Conservation (phyloP, 2,113 vertebrate genomes). For the Cavia aperea region DNA sequence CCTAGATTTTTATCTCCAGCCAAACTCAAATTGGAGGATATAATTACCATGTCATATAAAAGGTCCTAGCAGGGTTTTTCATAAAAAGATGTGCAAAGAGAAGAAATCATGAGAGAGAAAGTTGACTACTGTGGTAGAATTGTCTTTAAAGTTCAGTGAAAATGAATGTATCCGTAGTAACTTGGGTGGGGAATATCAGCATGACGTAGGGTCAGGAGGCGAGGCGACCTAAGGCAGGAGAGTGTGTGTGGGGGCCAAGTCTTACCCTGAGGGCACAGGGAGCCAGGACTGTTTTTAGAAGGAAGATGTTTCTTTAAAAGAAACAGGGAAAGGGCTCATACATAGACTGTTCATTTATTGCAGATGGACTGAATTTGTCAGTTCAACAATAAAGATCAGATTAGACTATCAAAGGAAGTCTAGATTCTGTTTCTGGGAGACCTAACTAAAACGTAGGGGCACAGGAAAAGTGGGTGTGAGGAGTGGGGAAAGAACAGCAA, state of each 20-base stretch:
- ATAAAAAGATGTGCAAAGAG: neutral
- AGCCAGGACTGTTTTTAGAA: neutral
- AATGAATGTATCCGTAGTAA: neutral
- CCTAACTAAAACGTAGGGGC: neutral
- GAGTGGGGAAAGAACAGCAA: neutral
- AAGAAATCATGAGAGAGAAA: neutral
- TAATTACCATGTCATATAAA: neutral
- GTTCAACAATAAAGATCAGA: neutral
- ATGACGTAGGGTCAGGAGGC: neutral
- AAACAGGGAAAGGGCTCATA: neutral
- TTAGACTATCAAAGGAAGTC: neutral
- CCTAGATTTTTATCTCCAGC: neutral
- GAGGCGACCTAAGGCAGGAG: neutral
- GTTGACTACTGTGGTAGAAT: neutral
- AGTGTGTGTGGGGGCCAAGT: neutral
- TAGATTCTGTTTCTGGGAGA: neutral
- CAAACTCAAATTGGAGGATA: neutral
- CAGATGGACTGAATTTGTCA: neutral
- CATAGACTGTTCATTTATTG: neutral
- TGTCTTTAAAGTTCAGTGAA: neutral
- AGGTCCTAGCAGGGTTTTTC: neutral
- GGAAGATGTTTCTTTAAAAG: neutral
- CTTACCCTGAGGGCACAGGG: neutral
- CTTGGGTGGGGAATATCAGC: neutral
- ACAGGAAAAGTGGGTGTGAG: neutral